A percentile compares a stretch with the other conserved stretches of the same genome.
phyloP scores from a whole-genome alignment of 2,888 invertebrate genomes.

The Thera obeliscata region DNA sequence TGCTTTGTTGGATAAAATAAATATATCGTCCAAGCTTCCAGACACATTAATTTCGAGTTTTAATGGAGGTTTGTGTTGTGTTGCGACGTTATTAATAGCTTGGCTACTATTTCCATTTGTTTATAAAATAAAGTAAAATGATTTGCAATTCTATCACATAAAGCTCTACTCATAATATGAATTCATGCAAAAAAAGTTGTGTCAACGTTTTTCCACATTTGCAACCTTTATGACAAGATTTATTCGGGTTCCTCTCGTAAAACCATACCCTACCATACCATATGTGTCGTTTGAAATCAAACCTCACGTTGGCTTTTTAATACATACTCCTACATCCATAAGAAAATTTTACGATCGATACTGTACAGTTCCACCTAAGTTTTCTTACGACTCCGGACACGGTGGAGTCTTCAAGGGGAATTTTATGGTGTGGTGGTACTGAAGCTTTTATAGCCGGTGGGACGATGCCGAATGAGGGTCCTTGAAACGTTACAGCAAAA shows the following conservation, averaged over 20 bases:
- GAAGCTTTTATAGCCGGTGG: constrained; percentile 70
- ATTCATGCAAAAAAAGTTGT: constrained; percentile 33
- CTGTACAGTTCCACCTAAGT: constrained; percentile 47
- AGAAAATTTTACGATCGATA: constrained; percentile 29
- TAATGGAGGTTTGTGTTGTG: constrained; percentile 24
- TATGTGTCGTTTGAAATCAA: constrained; percentile 39
- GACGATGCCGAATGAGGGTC: constrained; percentile 61
- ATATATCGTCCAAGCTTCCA: constrained; percentile 39
- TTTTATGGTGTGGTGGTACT: constrained; percentile 71
- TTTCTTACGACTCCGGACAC: constrained; percentile 44
- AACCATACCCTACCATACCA: constrained; percentile 36
- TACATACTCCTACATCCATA: constrained; percentile 27
- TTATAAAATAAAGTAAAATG: constrained; percentile 23
- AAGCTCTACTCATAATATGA: constrained; percentile 39
- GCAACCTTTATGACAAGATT: constrained; percentile 51
- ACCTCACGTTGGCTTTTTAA: constrained; percentile 40
- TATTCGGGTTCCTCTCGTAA: constrained; percentile 51
- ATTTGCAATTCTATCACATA: constrained; percentile 35
- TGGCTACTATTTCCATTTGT: constrained; percentile 25
- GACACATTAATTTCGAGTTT: constrained; percentile 52
- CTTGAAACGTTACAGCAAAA: constrained; percentile 61
- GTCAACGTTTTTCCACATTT: constrained; percentile 46
- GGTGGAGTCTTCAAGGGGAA: constrained; percentile 60
- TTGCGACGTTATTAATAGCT: constrained; percentile 26
- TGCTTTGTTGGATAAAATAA: constrained; percentile 21